Evolutionary conservation across 2,888 invertebrate genomes (phyloP), one percentile per base, ranked within the genome.

Genomic region (Rhagophthalmus giganteus): DNA sequence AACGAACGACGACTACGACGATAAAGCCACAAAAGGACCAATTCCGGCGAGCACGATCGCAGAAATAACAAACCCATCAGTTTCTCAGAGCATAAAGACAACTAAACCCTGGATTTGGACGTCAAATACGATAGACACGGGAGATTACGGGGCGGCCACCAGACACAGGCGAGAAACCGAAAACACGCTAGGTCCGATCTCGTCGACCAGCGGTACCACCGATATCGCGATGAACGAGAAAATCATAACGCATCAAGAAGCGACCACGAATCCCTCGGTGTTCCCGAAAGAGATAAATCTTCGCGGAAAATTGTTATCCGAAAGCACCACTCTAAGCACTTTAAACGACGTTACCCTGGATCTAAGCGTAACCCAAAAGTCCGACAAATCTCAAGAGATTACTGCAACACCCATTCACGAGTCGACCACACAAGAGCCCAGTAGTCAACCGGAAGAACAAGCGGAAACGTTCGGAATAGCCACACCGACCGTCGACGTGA

Each of bases 1-100:
- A 51, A 76, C 78, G 50, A 76, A 78, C 44, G 78, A 78, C 34
- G 62, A 67, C 39, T 62, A 59, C 45, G 72, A 75, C 26, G 76
- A 58, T 37, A 46, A 54, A 52, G 54, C 39, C 56, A 42, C 47
- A 6, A 55, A 46, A 24, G 50, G 54, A 9, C 34, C 54, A 9
- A 35, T 52, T 16, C 35, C 38, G 6, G 38, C 50, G 13, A 54
- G 28, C 27, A 50, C 54, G 14, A 32, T 46, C 11, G 30, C 45
- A 20, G 50, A 54, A 16, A 47, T 54, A 42, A 58, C 59, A 16
- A 46, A 54, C 31, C 47, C 54, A 26, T 58, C 54, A 9, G 35
- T 37, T 26, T 54, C 57, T 11, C 33, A 50, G 12, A 49, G 54
- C 32, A 55, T 51, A 42, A 62, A 61, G 34, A 64, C 66, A n/a